Conservation (phyloP, 2,888 invertebrate species). For the Ectobius pallidus region DNA sequence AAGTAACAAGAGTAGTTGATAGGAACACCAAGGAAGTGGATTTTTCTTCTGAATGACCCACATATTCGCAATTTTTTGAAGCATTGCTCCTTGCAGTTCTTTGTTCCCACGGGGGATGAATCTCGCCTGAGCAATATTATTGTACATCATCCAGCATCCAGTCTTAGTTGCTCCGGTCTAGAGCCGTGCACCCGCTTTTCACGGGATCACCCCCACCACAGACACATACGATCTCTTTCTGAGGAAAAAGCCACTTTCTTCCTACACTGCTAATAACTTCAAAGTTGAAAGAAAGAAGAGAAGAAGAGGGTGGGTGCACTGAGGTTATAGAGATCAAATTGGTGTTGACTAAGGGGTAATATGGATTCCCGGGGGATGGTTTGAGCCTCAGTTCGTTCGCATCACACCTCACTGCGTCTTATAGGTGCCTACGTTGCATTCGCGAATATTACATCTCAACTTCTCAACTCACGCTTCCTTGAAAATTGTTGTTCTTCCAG, state of each 20-base stretch:
- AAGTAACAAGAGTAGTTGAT: no score
- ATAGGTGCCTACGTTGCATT: neutral
- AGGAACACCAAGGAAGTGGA: no score
- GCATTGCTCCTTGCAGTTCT: no score
- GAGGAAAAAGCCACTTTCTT: constrained; percentile 31
- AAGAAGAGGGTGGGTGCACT: constrained; percentile 11
- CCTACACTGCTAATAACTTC: constrained; percentile 36
- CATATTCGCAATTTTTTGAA: no score
- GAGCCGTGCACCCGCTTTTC: neutral
- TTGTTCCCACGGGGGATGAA: no score
- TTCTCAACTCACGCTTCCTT: no score
- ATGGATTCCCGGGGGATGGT: neutral
- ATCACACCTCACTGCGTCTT: constrained; percentile 23
- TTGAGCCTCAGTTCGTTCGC: constrained; percentile 12
- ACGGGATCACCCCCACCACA: neutral
- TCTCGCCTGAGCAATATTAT: no score
- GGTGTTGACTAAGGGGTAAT: constrained; percentile 33
- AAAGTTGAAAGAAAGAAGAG: constrained; percentile 32
- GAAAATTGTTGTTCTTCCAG: no score
- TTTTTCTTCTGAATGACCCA: no score
- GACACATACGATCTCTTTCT: neutral
- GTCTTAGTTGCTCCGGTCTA: neutral
- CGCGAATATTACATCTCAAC: no score
- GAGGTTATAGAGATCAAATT: constrained; percentile 37
- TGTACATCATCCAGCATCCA: no score